Base-by-base conservation (phyloP, 1,140 invertebrate species). In the Hydropsyche tenuis region DNA sequence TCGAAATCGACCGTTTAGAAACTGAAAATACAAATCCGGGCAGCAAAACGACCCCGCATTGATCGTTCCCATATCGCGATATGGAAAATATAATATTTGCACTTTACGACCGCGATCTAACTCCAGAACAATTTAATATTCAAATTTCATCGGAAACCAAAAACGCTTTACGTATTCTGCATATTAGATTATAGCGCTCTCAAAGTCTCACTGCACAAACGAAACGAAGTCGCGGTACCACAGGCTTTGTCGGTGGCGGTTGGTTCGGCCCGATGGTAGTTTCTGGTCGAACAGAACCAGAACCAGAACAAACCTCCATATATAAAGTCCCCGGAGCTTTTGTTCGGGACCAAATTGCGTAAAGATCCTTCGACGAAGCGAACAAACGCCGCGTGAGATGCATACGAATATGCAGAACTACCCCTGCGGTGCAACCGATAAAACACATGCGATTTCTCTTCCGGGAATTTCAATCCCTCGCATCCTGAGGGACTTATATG, bases 301-400 rank as follows among this genome's bases (percentile, higher is more conserved):
- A 60, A 60, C 56, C 56, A 25, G 20, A 25, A 20, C 56, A 23
- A 60, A 60, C 56, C 18, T 9, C 22, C 18, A 37, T 37, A 37
- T 37, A 37, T 37, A 37, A 37, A 37, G 30, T 37, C 56, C 23
- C 56, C 5, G 23, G 56, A 60, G 22, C 56, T 60, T 60, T 37
- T 68, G 45, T 73, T 46, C 46, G 37, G 72, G 48, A 69, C 60
- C 71, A 76, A 76, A 76, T 76, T 76, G 75, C 75, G 68, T 76
- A 76, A 76, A 76, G 72, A 76, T 72, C 69, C 46, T 70, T 25
- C 48, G 68, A 20, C 25, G 64, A 56, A 23, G 62, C 42, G 45
- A 23, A 30, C 27, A 37, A 30, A 27, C n/a, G 69, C 37, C 25
- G 11, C 48, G 48, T 56, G 46, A 30, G 27, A 3, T 70, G 68